Conservation (phyloP, 2,797 vertebrate species). For the Dermochelys coriacea region DNA sequence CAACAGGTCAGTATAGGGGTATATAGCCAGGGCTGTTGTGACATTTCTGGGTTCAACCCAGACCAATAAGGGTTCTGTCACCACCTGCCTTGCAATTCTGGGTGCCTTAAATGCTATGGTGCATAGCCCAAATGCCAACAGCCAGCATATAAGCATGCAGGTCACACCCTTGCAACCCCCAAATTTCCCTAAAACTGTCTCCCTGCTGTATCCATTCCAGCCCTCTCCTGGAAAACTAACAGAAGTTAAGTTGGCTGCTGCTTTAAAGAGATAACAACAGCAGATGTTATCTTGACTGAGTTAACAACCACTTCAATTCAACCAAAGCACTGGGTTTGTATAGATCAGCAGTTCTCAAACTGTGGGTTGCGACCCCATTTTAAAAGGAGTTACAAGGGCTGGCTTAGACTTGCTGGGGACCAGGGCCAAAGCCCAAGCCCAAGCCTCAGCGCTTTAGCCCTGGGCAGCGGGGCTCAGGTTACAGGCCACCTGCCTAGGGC, state of each 20-base stretch:
- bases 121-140: background rate
- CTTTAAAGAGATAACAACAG: background rate
- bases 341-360: background rate
- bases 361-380: too few species aligned
- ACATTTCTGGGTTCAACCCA: background rate
- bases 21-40: background rate
- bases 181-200: background rate
- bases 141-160: background rate
- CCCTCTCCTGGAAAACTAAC: background rate
- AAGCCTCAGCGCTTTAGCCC: too few species aligned
- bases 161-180: background rate
- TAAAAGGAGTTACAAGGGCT: too few species aligned
- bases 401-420: too few species aligned
- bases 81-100: background rate
- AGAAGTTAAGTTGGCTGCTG: background rate
- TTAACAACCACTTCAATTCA: background rate
- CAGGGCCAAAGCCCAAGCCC: too few species aligned
- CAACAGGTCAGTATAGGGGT: background rate
- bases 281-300: background rate
- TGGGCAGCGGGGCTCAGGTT: too few species aligned
- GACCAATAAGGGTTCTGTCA: background rate
- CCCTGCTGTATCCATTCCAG: background rate
- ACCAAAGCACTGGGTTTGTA: background rate
- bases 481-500: too few species aligned
- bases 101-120: background rate